These are phyloP conservation scores for Andrena praecox DNA, from an alignment of 2,888 invertebrate species.

Conservation along the genomic window DNA sequence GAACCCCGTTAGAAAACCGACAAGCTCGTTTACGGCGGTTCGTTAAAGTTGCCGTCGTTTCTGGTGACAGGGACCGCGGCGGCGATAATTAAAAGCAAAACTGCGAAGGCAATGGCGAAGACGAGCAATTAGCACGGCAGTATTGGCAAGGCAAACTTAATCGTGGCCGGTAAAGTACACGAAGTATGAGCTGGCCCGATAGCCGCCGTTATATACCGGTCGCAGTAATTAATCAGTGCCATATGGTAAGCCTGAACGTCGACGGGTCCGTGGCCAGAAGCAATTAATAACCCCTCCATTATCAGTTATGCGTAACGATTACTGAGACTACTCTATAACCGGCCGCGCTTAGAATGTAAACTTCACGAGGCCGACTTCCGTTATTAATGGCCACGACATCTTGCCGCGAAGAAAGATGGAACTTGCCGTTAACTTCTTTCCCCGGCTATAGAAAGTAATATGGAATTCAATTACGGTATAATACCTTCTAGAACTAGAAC, in stretches of 20 bases:
- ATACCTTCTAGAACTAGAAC: background rate
- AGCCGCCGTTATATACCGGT: constrained; percentile 62
- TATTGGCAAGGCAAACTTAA: constrained; percentile 71
- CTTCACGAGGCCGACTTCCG: constrained; percentile 50
- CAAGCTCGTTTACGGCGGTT: background rate
- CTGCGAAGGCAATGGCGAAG: constrained; percentile 12
- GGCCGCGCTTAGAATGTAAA: constrained; percentile 58
- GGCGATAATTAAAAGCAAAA: constrained; percentile 61
- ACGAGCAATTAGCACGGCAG: constrained; percentile 62
- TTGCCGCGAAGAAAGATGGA: constrained; percentile 6
- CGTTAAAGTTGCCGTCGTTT: background rate
- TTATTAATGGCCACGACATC: constrained; percentile 56
- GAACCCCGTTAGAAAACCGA: background rate
- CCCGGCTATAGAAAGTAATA: background rate
- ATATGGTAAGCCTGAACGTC: constrained; percentile 71
- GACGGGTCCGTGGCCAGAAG: constrained; percentile 59
- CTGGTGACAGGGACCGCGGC: constrained; percentile 24
- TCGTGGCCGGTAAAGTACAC: constrained; percentile 67
- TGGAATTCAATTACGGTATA: constrained; percentile 25
- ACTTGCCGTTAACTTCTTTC: constrained; percentile 45
- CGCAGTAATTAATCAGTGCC: constrained; percentile 74
- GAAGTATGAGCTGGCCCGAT: constrained; percentile 61
- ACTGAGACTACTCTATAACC: constrained; percentile 53
- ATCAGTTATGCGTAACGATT: constrained; percentile 70
- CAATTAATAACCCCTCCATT: constrained; percentile 74